phyloP scores from a whole-genome alignment of 2,888 invertebrate species.

The Gonocerus acuteangulatus region DNA sequence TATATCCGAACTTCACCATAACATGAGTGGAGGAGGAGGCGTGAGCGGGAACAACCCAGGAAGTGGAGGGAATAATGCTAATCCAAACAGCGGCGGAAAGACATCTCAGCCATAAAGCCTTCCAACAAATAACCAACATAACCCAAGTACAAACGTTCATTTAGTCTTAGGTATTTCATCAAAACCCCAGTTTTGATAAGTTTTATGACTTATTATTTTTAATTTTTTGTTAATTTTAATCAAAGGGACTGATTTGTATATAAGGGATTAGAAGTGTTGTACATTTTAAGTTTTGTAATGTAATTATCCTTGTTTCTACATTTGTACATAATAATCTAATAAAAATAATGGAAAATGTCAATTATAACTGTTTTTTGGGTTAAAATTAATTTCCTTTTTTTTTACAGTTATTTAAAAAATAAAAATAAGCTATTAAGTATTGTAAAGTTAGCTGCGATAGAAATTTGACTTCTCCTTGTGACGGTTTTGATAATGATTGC shows the following conservation, averaged over 20 bases:
- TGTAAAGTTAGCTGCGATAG: slow-evolving; percentile 2
- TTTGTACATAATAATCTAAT: slow-evolving; percentile 25
- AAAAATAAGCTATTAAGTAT: slow-evolving; percentile 1
- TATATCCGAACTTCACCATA: slow-evolving; percentile 30
- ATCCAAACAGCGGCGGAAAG: neutral
- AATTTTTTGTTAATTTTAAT: slow-evolving; percentile 22
- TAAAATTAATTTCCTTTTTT: neutral
- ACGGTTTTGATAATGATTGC: too few species aligned
- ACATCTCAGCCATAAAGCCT: slow-evolving; percentile 9
- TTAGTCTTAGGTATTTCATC: slow-evolving; percentile 5
- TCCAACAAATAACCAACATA: slow-evolving; percentile 9
- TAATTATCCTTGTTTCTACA: slow-evolving; percentile 1
- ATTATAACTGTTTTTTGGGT: slow-evolving; percentile 22
- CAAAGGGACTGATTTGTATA: slow-evolving; percentile 24
- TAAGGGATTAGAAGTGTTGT: slow-evolving; percentile 24
- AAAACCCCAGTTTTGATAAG: neutral
- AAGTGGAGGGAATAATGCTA: neutral
- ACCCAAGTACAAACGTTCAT: slow-evolving; percentile 16
- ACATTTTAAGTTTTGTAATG: slow-evolving; percentile 25
- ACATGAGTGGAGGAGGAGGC: neutral
- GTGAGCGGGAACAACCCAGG: neutral
- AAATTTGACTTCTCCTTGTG: slow-evolving; percentile 19
- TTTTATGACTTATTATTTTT: neutral
- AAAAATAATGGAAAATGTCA: slow-evolving; percentile 24
- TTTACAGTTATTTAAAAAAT: slow-evolving; percentile 7